Evolutionary conservation across 2,888 invertebrate species (phyloP).

Genomic region (Apotomis betuletana): DNA sequence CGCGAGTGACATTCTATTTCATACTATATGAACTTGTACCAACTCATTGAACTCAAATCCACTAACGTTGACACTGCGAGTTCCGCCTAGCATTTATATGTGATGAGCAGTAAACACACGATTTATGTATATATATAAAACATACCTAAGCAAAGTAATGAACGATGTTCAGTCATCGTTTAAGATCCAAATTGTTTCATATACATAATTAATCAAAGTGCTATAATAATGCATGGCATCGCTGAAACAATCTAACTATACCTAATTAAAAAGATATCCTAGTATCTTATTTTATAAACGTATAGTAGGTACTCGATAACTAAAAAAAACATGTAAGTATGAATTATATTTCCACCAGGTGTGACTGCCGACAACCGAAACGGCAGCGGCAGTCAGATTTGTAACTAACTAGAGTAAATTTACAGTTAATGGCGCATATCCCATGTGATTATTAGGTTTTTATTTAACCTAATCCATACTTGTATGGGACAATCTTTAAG

Average conservation of each 20-base stretch:
- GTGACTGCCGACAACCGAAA: background rate
- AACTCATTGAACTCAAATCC: background rate
- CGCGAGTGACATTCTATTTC: background rate
- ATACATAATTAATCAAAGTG: background rate
- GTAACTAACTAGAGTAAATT: background rate
- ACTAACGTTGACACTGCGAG: background rate
- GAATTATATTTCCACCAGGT: slow-evolving; percentile 3
- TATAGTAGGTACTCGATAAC: slow-evolving; percentile 3
- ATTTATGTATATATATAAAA: background rate
- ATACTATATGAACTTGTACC: too few relatives aligned
- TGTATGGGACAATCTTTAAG: too few relatives aligned
- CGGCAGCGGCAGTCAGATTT: background rate
- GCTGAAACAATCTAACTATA: slow-evolving; percentile 10
- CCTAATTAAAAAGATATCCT: slow-evolving; percentile 7
- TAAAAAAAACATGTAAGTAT: slow-evolving; percentile 5
- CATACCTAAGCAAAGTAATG: too few relatives aligned
- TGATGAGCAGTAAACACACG: background rate
- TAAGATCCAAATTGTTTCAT: slow-evolving; percentile 1
- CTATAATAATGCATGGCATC: background rate
- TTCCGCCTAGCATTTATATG: background rate
- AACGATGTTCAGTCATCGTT: too few relatives aligned
- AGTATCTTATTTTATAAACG: slow-evolving; percentile 12
- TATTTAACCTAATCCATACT: too few relatives aligned
- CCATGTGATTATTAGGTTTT: too few relatives aligned
- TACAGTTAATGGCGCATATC: too few relatives aligned